Conservation (phyloP, 2,888 invertebrate species). For the Corythucha ciliata region DNA sequence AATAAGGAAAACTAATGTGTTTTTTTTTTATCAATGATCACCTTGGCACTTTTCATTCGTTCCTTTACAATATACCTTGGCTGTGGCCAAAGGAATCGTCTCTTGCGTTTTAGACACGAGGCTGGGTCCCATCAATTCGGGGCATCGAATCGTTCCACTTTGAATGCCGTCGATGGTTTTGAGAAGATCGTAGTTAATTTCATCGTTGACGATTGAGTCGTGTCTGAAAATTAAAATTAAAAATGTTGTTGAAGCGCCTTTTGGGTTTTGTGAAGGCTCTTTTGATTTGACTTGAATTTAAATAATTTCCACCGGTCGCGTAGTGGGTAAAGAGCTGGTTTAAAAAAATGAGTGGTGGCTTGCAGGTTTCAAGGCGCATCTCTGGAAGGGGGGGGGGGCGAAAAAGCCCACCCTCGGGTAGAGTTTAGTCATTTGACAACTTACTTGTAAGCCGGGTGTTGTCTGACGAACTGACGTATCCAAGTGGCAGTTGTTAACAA, state of each 20-base stretch:
- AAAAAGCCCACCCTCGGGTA: no score
- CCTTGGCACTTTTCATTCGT: constrained; percentile 15
- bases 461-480: constrained; percentile 81
- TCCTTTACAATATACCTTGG: constrained; percentile 32
- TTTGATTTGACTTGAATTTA: background rate
- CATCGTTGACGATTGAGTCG: constrained; percentile 81
- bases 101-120: constrained; percentile 70
- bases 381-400: no score
- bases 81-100: constrained; percentile 68
- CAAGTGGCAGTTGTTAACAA: constrained; percentile 88
- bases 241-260: constrained; percentile 1
- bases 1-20: no score
- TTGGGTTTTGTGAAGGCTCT: background rate
- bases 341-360: background rate
- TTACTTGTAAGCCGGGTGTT: constrained; percentile 84
- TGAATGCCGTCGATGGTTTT: constrained; percentile 65
- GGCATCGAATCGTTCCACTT: constrained; percentile 58
- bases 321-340: background rate
- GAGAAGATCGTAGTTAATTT: constrained; percentile 83
- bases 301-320: background rate
- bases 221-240: constrained; percentile 46
- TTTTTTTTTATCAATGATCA: no score
- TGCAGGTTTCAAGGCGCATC: no score
- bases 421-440: constrained; percentile 34
- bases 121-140: constrained; percentile 60